These are phyloP conservation scores for Smithornis capensis DNA, from an alignment of 2,113 vertebrate genomes.

Conservation along the genomic window DNA sequence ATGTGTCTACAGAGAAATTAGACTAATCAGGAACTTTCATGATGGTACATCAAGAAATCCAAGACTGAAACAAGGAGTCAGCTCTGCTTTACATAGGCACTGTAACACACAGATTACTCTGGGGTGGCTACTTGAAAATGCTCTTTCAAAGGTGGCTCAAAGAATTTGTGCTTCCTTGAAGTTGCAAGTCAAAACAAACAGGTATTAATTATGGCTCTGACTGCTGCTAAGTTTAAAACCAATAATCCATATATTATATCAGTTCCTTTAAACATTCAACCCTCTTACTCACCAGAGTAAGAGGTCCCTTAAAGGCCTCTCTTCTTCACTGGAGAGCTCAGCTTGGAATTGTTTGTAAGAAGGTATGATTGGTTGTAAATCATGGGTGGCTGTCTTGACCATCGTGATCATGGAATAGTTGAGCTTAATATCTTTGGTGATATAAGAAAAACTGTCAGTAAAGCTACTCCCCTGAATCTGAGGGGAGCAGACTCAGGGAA, in stretches of 20 bases:
- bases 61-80: neutral
- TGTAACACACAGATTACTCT: neutral
- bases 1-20: neutral
- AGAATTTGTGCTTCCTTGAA: neutral
- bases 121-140: neutral
- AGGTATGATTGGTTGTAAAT: neutral
- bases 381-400: neutral
- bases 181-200: neutral
- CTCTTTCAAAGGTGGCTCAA: neutral
- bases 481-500: neutral
- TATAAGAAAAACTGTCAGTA: neutral
- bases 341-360: neutral
- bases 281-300: neutral
- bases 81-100: neutral
- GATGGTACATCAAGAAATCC: neutral
- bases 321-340: neutral
- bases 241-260: neutral
- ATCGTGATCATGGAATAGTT: neutral
- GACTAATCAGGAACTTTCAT: neutral
- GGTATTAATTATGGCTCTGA: neutral
- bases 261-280: neutral
- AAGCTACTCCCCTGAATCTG: neutral
- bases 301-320: neutral
- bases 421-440: neutral
- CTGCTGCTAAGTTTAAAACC: neutral